Base-by-base conservation (phyloP, 2,113 vertebrate genomes). In the Zingel zingel region DNA sequence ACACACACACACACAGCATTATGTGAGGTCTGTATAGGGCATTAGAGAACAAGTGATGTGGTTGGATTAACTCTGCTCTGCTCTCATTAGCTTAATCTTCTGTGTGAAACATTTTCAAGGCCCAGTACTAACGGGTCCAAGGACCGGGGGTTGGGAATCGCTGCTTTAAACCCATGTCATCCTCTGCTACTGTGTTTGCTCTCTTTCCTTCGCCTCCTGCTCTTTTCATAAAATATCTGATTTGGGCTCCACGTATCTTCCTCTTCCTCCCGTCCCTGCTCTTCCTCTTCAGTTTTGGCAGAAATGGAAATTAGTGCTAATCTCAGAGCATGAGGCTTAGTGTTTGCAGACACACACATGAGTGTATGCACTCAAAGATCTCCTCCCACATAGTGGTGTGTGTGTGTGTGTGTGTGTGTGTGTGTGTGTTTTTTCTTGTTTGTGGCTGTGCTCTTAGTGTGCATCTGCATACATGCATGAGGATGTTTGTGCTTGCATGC, bases 21-120 rank as follows among this genome's bases (percentile, higher is more conserved):
- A 61, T 69, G 85, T 83, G 88, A 64, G 82, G 77, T 81, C 79
- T 63, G 15, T 39, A 45, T 8, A 19, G 25, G 23, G 58, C 79
- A 69, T 68, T 39, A 53, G 80, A 58, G 67, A 73, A 33, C 1
- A 25, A 70, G 19, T n/a, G 50, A 69, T 67, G 43, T 16, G 23
- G 77, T 54, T 43, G 75, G 82, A 89, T 89, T 89, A 86, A 57
- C 70, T 81, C 57, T 70, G 19, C 83, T 54, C 66, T 77, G 77
- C 65, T 67, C 78, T 89, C 78, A 89, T 79, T 82, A 86, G 84
- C 81, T 75, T 89, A 81, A 81, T 81, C 78, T 33, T 47, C 74
- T 63, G 43, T 43, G 39, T 11, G 39, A 43, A 43, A 43, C 39
- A 43, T 43, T 43, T 43, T 43, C 10, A 43, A 43, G 39, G 2